Conservation (phyloP, 2,888 invertebrate species). For the Galeopsomyia nigrocyanea region DNA sequence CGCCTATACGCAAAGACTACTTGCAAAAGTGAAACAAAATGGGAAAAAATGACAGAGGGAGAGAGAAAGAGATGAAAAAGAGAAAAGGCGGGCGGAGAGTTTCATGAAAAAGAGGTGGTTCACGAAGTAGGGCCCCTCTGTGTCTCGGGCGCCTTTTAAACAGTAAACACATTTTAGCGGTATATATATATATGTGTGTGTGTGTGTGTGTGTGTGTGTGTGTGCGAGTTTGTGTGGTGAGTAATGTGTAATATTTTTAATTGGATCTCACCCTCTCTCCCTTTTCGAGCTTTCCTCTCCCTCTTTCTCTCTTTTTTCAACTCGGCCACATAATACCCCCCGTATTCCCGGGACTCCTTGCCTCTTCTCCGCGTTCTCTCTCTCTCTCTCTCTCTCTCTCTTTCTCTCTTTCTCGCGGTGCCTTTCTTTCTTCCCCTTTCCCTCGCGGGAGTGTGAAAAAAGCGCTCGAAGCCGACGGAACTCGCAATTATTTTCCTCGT, state of each 20-base stretch:
- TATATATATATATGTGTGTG: slow-evolving; percentile 50
- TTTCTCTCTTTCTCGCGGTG: slow-evolving; percentile 42
- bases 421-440: slow-evolving; percentile 44
- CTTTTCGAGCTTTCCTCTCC: slow-evolving; percentile 23
- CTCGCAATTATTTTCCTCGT: slow-evolving; percentile 67
- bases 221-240: slow-evolving; percentile 58
- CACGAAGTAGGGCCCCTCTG: slow-evolving; percentile 47
- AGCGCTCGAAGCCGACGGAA: slow-evolving; percentile 60
- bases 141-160: slow-evolving; percentile 60
- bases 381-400: slow-evolving; percentile 46
- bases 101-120: slow-evolving; percentile 33
- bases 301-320: slow-evolving; percentile 35
- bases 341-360: slow-evolving; percentile 32
- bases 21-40: background rate
- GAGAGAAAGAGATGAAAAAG: slow-evolving; percentile 14
- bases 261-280: slow-evolving; percentile 62
- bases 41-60: slow-evolving; percentile 1
- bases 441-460: slow-evolving; percentile 51
- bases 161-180: slow-evolving; percentile 66
- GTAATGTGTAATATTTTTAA: slow-evolving; percentile 69
- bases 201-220: slow-evolving; percentile 49
- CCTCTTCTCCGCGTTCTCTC: slow-evolving; percentile 48
- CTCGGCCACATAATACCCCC: slow-evolving; percentile 9
- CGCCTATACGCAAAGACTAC: background rate
- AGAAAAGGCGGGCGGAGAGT: background rate